Evolutionary conservation across 2,888 invertebrate species (phyloP), one percentile per base, ranked within the genome.

Genomic region (Ophonus ardosiacus): DNA sequence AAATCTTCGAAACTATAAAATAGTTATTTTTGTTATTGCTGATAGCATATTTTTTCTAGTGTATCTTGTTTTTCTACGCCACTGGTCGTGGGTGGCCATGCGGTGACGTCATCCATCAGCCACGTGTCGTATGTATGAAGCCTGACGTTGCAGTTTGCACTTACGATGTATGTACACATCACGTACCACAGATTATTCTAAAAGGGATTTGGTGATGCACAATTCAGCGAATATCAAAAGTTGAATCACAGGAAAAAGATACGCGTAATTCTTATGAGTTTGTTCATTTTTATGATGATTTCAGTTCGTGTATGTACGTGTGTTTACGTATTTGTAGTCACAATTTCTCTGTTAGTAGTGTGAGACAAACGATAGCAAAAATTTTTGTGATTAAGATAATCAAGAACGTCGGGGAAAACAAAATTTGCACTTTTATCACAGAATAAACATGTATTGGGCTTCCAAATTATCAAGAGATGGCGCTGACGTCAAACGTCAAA

Each of bases 101-200:
- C 43, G 51, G 56, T 82, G 82, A 82, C 82, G 71, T 82, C 82
- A 82, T 82, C 65, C 68, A 71, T 68, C 68, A 38, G 31, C 24
- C 82, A 82, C 82, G 82, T 82, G 82, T 57, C 63, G 43, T 63
- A 81, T 43, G 43, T 63, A 81, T 43, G 40, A n/a, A 74, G 43
- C n/a, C 51, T 74, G 51, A 74, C 74, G 74, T 74, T 74, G 74
- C 74, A 18, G 15, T 74, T 74, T 74, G 21, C 43, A 56, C 71
- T 38, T 43, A 40, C 43, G 24, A 51, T 51, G 15, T 61, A 61
- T 21, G 61, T 21, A 61, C 21, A 24, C 63, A 63, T 63, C 63
- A 63, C 63, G 63, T 63, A 63, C 59, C 59, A 21, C 63, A 68
- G 68, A 68, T 68, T 68, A 31, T 68, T 24, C 68, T 21, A 31